Conservation (phyloP, 1,140 invertebrate species). For the Dendroctonus ponderosae region DNA sequence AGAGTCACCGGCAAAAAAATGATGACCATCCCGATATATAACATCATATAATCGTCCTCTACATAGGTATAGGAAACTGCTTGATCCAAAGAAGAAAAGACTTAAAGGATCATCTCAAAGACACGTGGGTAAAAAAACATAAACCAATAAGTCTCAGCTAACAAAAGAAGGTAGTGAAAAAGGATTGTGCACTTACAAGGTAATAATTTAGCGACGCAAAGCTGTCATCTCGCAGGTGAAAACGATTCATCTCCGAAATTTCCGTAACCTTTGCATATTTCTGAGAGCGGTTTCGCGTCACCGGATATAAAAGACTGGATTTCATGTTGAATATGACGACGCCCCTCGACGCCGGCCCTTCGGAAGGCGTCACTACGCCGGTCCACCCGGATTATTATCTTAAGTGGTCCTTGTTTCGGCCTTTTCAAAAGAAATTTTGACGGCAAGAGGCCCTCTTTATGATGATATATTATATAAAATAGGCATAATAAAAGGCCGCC, state of each 20-base stretch:
- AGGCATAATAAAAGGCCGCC: not conserved
- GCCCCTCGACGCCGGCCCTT: conserved; percentile 21
- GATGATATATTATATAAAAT: conserved; percentile 21
- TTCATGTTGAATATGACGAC: conserved; percentile 20
- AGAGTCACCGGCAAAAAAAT: too few species aligned
- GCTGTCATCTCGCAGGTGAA: too few species aligned
- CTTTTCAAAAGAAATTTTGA: conserved; percentile 27
- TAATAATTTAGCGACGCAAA: too few species aligned
- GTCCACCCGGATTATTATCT: conserved; percentile 33
- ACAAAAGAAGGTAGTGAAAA: too few species aligned
- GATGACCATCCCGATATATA: too few species aligned
- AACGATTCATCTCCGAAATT: conserved; percentile 11
- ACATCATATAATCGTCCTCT: too few species aligned
- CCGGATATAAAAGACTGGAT: conserved; percentile 31
- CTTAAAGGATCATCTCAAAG: too few species aligned
- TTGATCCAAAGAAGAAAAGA: too few species aligned
- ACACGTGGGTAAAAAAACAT: too few species aligned
- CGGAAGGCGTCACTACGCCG: conserved; percentile 26
- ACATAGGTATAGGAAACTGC: too few species aligned
- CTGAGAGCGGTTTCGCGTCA: conserved; percentile 23
- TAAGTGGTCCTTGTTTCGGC: conserved; percentile 24
- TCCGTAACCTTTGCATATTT: conserved; percentile 20
- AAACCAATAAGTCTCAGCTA: too few species aligned
- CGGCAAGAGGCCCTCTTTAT: conserved; percentile 9
- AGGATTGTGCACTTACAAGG: too few species aligned